Base-by-base conservation (phyloP, 92 coral and sea anemone species). In the Epizoanthus scotinus region DNA sequence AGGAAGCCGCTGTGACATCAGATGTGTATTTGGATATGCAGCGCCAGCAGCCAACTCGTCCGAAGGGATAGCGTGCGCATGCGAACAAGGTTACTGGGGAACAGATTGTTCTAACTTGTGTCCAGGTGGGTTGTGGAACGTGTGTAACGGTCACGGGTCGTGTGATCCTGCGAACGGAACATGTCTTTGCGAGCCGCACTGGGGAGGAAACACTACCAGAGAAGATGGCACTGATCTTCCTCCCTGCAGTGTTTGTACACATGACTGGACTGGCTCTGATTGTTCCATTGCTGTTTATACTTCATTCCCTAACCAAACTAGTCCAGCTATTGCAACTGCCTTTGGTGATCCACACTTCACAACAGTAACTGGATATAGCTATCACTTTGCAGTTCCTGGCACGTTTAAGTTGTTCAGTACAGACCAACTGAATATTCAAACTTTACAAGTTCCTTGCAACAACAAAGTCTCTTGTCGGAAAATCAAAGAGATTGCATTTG, bases 271-370 rank as follows among this genome's bases (percentile, higher is more conserved):
- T 26, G 86, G 89, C 28, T 28, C 75, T 53, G 82, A 85, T 78
- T 89, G 92, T 55, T 78, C 87, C 60, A 79, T 89, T 59, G 86
- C 85, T 21, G 57, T 70, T 49, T 85, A 82, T 50, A 26, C 56
- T 31, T 64, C 44, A 20, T 70, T 34, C 42, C 62, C 18, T 27
- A 89, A 85, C 70, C 64, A 71, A 34, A 57, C 84, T 54, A 63
- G 75, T 55, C 17, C 77, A 14, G 86, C 84, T 15, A 40, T 89
- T 21, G 78, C 82, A 26, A 67, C 86, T 15, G 74, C 78, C n/a
- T 89, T 82, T 78, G 92, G 92, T 1, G 89, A 89, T 50, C 89
- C 92, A 2, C 92, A 89, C 55, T 84, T 85, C 52, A 89, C 92
- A 20, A 71, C 86, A 29, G 53, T 65, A 10, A 72, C 77, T 38